A percentile compares a stretch with the other conserved stretches of the same genome.
phyloP scores from a whole-genome alignment of 1,140 invertebrate genomes.

The Campodea augens region DNA sequence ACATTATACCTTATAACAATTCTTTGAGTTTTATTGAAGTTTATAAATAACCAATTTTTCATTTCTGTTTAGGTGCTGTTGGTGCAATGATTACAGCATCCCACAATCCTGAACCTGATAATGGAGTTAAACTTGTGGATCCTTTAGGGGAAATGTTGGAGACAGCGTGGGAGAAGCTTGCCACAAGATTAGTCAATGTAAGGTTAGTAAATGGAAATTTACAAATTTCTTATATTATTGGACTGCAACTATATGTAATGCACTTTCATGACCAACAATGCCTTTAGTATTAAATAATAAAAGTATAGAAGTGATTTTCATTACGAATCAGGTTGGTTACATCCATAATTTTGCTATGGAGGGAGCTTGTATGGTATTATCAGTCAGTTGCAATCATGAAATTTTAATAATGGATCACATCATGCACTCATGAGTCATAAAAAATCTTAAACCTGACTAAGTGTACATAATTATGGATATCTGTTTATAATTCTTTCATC shows the following conservation, averaged over 20 bases:
- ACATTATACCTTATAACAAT: too few species aligned
- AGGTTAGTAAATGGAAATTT: conserved; percentile 24
- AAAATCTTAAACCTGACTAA: not conserved
- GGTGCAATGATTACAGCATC: conserved; percentile 98
- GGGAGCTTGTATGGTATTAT: too few species aligned
- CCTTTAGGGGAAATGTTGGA: conserved; percentile 92
- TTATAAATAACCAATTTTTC: conserved; percentile 10
- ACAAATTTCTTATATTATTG: conserved; percentile 2
- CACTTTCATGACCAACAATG: not conserved
- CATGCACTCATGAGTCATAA: too few species aligned
- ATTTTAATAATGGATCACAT: too few species aligned
- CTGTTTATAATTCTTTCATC: conserved; percentile 1
- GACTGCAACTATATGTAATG: not conserved
- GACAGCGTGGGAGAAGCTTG: conserved; percentile 69
- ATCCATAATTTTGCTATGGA: too few species aligned
- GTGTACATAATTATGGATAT: not conserved
- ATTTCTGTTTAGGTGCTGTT: conserved; percentile 32
- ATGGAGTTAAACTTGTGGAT: conserved; percentile 93
- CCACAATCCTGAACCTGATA: conserved; percentile 90
- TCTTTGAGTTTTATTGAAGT: not conserved
- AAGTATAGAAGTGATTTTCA: not conserved
- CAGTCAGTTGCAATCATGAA: too few species aligned
- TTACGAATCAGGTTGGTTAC: not conserved
- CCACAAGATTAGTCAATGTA: conserved; percentile 65
- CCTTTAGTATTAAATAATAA: not conserved